phyloP scores from a whole-genome alignment of 2,113 vertebrate genomes.

The zebrafish (Danio rerio) region DNA sequence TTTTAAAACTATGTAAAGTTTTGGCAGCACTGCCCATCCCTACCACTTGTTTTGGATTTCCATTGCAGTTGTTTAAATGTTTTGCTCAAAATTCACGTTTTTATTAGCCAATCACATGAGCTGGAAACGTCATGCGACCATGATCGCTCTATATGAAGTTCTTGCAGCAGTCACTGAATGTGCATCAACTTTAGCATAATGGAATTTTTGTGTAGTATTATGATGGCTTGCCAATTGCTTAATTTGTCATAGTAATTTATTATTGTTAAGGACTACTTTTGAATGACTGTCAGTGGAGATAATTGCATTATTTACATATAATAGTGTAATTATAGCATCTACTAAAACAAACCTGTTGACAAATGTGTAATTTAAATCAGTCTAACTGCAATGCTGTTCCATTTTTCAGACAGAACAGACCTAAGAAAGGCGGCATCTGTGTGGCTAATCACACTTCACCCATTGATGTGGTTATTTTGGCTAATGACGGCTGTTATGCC shows the following conservation, averaged over 20 bases:
- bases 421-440: conserved; percentile 94
- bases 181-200: too few relatives aligned
- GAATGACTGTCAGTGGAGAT: too few relatives aligned
- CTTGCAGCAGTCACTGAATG: too few relatives aligned
- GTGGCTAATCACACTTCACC: conserved; percentile 97
- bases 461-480: conserved; percentile 92
- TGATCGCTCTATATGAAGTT: not conserved
- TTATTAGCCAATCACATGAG: not conserved
- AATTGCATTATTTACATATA: not conserved
- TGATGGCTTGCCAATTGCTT: too few relatives aligned
- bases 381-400: not conserved
- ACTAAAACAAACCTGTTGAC: not conserved
- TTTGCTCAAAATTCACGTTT: too few relatives aligned
- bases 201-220: too few relatives aligned
- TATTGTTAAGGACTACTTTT: too few relatives aligned
- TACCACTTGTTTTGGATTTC: too few relatives aligned
- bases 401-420: conserved; percentile 86
- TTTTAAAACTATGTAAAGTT: too few relatives aligned
- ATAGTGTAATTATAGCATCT: not conserved
- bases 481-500: conserved; percentile 93
- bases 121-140: not conserved
- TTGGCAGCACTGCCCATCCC: too few relatives aligned
- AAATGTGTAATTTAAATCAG: not conserved
- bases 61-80: too few relatives aligned
- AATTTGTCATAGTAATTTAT: too few relatives aligned